phyloP scores from a whole-genome alignment of 2,797 vertebrate genomes.

The Chelonia mydas region DNA sequence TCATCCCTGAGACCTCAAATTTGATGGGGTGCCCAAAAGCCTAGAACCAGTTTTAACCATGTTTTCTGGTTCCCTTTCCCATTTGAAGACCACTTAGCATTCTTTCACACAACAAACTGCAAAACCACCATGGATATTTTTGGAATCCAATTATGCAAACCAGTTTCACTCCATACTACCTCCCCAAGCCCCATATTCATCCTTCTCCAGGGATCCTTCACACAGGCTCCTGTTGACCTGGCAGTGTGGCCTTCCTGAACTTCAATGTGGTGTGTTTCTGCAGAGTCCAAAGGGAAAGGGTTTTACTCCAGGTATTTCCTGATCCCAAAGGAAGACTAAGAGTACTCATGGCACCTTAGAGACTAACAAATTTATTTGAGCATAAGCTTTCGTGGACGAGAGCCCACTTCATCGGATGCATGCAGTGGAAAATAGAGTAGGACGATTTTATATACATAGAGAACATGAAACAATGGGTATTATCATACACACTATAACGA shows the following conservation, averaged over 20 bases:
- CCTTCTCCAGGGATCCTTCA: not conserved
- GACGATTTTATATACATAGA: too few species aligned
- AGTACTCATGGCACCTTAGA: too few species aligned
- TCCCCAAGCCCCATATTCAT: not conserved
- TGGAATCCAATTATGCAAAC: not conserved
- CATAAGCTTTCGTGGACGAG: too few species aligned
- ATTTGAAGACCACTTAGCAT: not conserved
- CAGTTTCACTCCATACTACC: not conserved
- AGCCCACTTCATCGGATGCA: too few species aligned
- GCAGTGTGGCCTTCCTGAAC: not conserved
- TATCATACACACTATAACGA: too few species aligned
- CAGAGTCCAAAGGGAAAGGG: not conserved
- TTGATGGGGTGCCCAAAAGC: not conserved
- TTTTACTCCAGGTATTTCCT: not conserved
- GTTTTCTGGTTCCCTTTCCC: not conserved
- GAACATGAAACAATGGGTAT: too few species aligned
- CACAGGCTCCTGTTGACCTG: not conserved
- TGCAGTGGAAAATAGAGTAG: too few species aligned
- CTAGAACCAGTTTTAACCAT: not conserved
- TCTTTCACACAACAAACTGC: not conserved
- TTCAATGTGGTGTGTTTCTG: not conserved
- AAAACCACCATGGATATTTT: not conserved
- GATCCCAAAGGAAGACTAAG: not conserved
- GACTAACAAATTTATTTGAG: too few species aligned
- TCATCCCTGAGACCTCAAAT: not conserved